Evolutionary conservation across 1,140 invertebrate species (phyloP).

Genomic region (Zaprionus tsacasi): DNA sequence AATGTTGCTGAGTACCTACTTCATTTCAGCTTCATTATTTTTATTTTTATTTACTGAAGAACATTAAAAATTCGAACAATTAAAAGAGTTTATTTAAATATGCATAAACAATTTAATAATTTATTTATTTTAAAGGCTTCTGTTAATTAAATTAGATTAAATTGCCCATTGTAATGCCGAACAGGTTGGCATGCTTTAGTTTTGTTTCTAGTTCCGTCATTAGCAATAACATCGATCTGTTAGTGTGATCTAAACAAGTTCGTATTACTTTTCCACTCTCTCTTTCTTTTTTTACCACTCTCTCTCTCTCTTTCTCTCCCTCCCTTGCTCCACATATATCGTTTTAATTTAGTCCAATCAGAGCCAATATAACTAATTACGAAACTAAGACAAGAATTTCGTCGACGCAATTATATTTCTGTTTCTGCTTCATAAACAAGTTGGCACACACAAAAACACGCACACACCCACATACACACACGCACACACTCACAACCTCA

Average conservation of each 20-base stretch:
- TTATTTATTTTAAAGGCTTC: neutral
- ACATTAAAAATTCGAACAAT: neutral
- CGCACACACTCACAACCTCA: neutral
- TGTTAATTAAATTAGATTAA: neutral
- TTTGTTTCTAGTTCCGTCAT: slow-evolving; percentile 2
- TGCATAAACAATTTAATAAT: neutral
- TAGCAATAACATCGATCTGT: slow-evolving; percentile 37
- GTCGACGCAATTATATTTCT: slow-evolving; percentile 71
- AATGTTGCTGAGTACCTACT: too few relatives aligned
- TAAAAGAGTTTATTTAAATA: neutral
- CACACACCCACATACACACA: slow-evolving; percentile 6
- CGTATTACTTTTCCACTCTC: neutral
- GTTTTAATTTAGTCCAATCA: slow-evolving; percentile 78
- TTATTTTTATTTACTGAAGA: too few relatives aligned
- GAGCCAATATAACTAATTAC: slow-evolving; percentile 77
- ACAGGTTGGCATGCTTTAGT: slow-evolving; percentile 21
- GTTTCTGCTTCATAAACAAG: slow-evolving; percentile 63
- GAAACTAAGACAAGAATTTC: slow-evolving; percentile 55
- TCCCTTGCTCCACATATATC: slow-evolving; percentile 26
- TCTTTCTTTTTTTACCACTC: neutral
- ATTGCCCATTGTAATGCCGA: neutral
- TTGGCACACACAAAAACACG: slow-evolving; percentile 31
- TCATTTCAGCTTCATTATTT: too few relatives aligned
- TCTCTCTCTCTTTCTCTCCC: neutral
- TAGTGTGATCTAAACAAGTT: neutral